phyloP scores from a whole-genome alignment of 2,113 vertebrate species.

The Prionailurus viverrinus region DNA sequence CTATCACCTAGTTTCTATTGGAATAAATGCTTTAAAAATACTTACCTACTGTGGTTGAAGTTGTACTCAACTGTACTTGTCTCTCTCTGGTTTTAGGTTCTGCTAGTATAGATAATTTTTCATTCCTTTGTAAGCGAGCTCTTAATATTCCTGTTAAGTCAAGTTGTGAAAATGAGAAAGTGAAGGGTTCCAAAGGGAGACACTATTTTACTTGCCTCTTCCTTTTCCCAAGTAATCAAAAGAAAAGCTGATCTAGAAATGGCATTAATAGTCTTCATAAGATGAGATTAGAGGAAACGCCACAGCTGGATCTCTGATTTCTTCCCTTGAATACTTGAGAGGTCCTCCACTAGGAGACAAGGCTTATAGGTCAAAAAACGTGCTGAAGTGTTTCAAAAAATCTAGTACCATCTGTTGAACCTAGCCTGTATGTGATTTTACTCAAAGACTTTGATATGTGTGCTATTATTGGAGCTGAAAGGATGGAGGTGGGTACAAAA shows the following conservation, averaged over 20 bases:
- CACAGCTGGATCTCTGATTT: neutral
- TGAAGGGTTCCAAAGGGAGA: neutral
- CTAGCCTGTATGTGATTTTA: neutral
- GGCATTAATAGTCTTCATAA: neutral
- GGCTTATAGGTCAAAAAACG: neutral
- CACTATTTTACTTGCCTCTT: neutral
- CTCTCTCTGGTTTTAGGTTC: neutral
- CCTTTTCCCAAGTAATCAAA: neutral
- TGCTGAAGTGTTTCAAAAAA: neutral
- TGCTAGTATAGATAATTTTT: neutral
- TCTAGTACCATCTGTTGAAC: neutral
- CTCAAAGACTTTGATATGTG: neutral
- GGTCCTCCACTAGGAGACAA: neutral
- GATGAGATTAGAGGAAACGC: neutral
- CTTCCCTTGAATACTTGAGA: neutral
- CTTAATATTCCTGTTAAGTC: neutral
- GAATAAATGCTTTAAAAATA: neutral
- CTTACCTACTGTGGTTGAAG: neutral
- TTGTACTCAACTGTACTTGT: neutral
- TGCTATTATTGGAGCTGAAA: neutral
- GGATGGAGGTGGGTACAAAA: neutral
- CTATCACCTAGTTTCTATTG: neutral
- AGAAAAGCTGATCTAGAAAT: neutral
- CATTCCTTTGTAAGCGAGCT: neutral
- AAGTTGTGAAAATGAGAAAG: neutral